Percentiles rank a stretch among this genome's conserved stretches.
Conservation (phyloP, 37 sponge, comb jelly and placozoan species). For the Dysidea cf. avara region DNA sequence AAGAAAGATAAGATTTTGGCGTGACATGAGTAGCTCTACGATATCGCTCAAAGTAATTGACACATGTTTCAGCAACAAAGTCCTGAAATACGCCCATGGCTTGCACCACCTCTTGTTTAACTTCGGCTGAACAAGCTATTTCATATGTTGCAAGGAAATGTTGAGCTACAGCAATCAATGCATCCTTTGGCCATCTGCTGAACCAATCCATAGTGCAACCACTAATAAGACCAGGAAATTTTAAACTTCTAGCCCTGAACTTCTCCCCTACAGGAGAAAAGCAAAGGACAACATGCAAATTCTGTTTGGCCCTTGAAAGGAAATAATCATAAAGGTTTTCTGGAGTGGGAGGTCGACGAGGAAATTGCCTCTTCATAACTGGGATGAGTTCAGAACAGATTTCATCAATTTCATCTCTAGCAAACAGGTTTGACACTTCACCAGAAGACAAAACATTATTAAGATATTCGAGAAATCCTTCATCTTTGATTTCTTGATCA, state of each 20-base stretch:
- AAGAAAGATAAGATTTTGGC: constrained; percentile 98
- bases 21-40: constrained; percentile 96
- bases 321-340: constrained; percentile 98
- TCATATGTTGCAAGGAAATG: constrained; percentile 88
- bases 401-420: constrained; percentile 97
- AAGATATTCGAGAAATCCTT: constrained; percentile 98
- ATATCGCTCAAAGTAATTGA: constrained; percentile 92
- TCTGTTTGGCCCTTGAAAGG: constrained; percentile 86
- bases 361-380: constrained; percentile 97
- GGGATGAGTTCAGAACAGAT: constrained; percentile 89
- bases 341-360: constrained; percentile 93
- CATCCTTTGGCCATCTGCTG: constrained; percentile 99
- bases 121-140: constrained; percentile 78
- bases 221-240: constrained; percentile 98
- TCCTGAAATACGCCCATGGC: constrained; percentile 98
- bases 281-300: constrained; percentile 98
- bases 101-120: constrained; percentile 86
- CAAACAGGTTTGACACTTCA: constrained; percentile 96
- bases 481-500: constrained; percentile 99
- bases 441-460: constrained; percentile 99
- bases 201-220: constrained; percentile 99
- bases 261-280: constrained; percentile 99
- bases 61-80: constrained; percentile 96
- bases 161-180: constrained; percentile 95
- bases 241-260: constrained; percentile 95